Conservation (phyloP, 2,113 vertebrate species). For the Cromileptes altivelis region DNA sequence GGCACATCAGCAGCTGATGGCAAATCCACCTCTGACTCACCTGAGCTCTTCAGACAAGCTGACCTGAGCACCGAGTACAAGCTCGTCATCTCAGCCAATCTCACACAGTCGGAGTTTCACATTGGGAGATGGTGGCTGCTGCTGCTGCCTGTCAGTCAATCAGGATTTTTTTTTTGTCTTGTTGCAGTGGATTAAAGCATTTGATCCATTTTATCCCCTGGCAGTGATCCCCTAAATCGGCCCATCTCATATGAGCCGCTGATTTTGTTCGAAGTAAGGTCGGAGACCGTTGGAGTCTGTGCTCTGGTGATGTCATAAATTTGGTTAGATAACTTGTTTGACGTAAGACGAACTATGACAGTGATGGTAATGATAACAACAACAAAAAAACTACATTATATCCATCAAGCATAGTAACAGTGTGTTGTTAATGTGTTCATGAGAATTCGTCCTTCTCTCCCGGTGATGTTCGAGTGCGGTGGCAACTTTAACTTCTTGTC, state of each 20-base stretch:
- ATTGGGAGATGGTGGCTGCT: constrained; percentile 17
- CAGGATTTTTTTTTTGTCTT: constrained; percentile 31
- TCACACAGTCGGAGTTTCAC: constrained; percentile 11
- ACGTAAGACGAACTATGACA: neutral
- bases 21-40: constrained; percentile 71
- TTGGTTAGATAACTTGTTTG: constrained; percentile 57
- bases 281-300: constrained; percentile 35
- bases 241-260: constrained; percentile 55
- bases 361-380: neutral
- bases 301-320: constrained; percentile 33
- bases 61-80: constrained; percentile 30
- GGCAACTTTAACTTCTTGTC: constrained; percentile 54
- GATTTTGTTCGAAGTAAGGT: constrained; percentile 41
- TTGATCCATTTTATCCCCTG: constrained; percentile 74
- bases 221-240: constrained; percentile 71
- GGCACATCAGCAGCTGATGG: constrained; percentile 72
- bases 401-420: neutral
- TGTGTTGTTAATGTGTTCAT: neutral
- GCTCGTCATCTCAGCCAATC: constrained; percentile 17
- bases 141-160: constrained; percentile 46
- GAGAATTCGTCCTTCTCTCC: neutral
- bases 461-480: constrained; percentile 4
- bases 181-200: constrained; percentile 72
- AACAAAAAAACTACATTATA: neutral
- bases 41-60: constrained; percentile 71